Evolutionary conservation across 2,888 invertebrate genomes (phyloP).

Genomic region (Cantharis rustica): DNA sequence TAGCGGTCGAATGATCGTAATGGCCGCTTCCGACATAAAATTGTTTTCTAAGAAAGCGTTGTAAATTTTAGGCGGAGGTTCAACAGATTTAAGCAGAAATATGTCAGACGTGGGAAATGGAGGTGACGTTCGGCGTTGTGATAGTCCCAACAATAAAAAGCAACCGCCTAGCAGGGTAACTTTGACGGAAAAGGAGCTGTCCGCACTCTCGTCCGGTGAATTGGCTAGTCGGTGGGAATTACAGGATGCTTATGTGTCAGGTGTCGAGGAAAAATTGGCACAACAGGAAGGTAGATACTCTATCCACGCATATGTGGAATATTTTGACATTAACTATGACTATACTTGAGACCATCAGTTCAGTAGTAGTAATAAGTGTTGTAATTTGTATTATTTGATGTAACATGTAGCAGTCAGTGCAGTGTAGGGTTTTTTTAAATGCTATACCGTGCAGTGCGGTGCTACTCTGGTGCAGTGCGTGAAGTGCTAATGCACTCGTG

Average conservation of each 20-base stretch:
- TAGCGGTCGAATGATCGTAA: neutral
- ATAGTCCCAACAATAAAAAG: constrained; percentile 59
- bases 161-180: constrained; percentile 60
- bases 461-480: constrained; percentile 33
- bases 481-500: constrained; percentile 39
- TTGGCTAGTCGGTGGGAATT: constrained; percentile 73
- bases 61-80: constrained; percentile 17
- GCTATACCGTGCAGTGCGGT: constrained; percentile 34
- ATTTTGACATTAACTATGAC: constrained; percentile 39
- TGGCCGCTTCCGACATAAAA: neutral
- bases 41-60: constrained; percentile 1
- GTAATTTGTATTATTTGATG: constrained; percentile 30
- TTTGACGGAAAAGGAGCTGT: constrained; percentile 68
- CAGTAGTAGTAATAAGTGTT: constrained; percentile 33
- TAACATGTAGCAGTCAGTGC: constrained; percentile 34
- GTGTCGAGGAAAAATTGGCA: constrained; percentile 74
- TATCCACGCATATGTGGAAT: constrained; percentile 51
- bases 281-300: constrained; percentile 75
- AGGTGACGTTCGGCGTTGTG: constrained; percentile 48
- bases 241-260: constrained; percentile 78
- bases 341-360: constrained; percentile 35
- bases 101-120: constrained; percentile 47
- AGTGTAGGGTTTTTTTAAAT: constrained; percentile 30
- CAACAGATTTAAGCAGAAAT: constrained; percentile 10
- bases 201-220: constrained; percentile 67